A percentile compares a stretch with the other conserved stretches of the same genome.
Conservation (phyloP, 1,140 invertebrate species). For the Popillia japonica region DNA sequence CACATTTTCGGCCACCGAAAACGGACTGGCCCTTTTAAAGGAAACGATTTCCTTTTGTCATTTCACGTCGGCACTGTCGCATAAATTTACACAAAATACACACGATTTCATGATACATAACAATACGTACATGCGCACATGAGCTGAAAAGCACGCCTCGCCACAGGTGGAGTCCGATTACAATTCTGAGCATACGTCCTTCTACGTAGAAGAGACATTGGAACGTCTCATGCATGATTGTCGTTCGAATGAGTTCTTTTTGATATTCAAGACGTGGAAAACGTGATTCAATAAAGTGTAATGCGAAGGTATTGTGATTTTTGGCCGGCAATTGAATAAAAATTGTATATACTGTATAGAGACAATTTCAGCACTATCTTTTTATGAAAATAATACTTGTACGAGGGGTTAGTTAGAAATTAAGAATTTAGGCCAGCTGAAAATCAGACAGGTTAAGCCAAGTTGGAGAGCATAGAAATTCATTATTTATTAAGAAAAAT, state of each 20-base stretch:
- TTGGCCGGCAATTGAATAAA: neutral
- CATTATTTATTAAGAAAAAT: too few relatives aligned
- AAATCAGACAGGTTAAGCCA: too few relatives aligned
- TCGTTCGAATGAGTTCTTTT: neutral
- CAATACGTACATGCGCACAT: neutral
- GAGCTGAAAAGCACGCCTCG: neutral
- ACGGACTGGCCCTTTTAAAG: neutral
- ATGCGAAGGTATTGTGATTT: neutral
- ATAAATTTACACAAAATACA: neutral
- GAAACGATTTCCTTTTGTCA: constrained; percentile 9
- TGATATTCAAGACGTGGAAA: constrained; percentile 14
- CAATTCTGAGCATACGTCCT: neutral
- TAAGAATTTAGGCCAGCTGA: too few relatives aligned
- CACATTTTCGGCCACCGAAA: neutral
- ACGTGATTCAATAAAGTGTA: constrained; percentile 25
- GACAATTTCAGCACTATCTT: too few relatives aligned
- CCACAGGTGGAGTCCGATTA: constrained; percentile 25
- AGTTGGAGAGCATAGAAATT: too few relatives aligned
- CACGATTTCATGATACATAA: neutral
- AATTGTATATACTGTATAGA: neutral
- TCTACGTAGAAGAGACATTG: constrained; percentile 2
- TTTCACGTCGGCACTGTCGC: neutral
- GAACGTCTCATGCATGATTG: constrained; percentile 15
- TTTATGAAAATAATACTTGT: too few relatives aligned
- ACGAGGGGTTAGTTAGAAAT: too few relatives aligned